These are phyloP conservation scores for Melanotaenia parkinsoni DNA, from an alignment of 2,797 vertebrate genomes.

Conservation along the genomic window DNA sequence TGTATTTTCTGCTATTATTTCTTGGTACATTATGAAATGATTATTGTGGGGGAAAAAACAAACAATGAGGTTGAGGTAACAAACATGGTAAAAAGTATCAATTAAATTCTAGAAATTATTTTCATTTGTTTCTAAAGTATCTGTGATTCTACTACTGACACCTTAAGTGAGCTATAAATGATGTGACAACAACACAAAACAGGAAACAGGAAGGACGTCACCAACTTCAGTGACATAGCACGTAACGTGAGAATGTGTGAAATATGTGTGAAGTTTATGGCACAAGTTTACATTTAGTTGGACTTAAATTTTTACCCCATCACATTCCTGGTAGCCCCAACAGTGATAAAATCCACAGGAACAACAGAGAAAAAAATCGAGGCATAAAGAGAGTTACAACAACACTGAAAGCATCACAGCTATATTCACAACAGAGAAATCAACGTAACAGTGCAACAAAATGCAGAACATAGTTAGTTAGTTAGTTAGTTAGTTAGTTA, in stretches of 20 bases:
- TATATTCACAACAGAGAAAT: conserved; percentile 80
- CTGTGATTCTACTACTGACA: background rate
- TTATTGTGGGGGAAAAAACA: no score
- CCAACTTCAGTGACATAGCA: background rate
- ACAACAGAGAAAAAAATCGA: conserved; percentile 83
- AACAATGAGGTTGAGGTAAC: no score
- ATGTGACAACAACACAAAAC: conserved; percentile 16
- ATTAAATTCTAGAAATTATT: background rate
- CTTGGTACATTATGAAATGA: background rate
- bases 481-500: conserved; percentile 18
- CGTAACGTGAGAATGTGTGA: conserved; percentile 29
- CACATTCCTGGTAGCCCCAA: conserved; percentile 87
- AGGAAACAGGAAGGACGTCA: background rate
- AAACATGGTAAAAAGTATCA: background rate
- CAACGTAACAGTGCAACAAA: conserved; percentile 58
- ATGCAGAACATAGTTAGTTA: conserved; percentile 46
- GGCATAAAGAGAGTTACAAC: conserved; percentile 81
- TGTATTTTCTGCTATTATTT: background rate
- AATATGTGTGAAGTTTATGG: conserved; percentile 34
- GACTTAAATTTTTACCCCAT: conserved; percentile 85
- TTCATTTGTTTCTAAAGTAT: background rate
- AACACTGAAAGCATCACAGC: conserved; percentile 70
- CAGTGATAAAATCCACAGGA: conserved; percentile 87
- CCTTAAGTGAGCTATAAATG: conserved; percentile 19
- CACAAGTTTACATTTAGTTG: conserved; percentile 58